Evolutionary conservation across 2,888 invertebrate genomes (phyloP).

Genomic region (Loripinus fragilis): DNA sequence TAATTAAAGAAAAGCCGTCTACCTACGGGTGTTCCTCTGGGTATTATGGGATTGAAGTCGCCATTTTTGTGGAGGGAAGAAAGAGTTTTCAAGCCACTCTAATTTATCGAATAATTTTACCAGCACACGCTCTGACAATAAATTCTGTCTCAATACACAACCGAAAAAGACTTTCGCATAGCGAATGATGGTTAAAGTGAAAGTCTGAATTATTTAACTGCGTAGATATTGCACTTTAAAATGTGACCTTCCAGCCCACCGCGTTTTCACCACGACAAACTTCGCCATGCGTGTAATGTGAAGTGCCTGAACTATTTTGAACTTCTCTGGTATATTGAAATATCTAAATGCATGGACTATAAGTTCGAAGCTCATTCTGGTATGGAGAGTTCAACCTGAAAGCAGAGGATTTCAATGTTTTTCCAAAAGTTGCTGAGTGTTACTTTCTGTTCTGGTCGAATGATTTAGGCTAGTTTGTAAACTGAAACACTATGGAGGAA

Average conservation of each 20-base stretch:
- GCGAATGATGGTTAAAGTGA: background rate
- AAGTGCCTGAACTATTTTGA: background rate
- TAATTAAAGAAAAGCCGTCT: background rate
- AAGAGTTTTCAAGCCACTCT: constrained; percentile 38
- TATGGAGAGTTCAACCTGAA: too few species aligned
- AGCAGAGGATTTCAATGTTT: background rate
- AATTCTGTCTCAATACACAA: background rate
- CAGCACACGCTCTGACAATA: background rate
- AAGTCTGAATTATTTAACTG: background rate
- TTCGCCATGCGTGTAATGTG: constrained; percentile 14
- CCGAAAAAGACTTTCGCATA: background rate
- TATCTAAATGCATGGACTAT: too few species aligned
- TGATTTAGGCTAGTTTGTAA: background rate
- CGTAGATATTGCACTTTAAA: constrained; percentile 1
- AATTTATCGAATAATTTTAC: background rate
- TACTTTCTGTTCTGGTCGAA: constrained; percentile 6
- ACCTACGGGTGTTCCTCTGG: constrained; percentile 6
- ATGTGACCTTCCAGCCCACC: constrained; percentile 53
- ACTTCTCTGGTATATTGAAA: too few species aligned
- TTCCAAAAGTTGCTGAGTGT: background rate
- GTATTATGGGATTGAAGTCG: constrained; percentile 37
- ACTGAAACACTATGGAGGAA: constrained; percentile 47
- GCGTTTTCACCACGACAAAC: constrained; percentile 23
- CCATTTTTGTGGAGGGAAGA: constrained; percentile 64
- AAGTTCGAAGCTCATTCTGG: too few species aligned